Percentiles rank a stretch among this genome's conserved stretches.
Conservation (phyloP, 2,113 vertebrate species). For the Brachypodius melanocephalos region DNA sequence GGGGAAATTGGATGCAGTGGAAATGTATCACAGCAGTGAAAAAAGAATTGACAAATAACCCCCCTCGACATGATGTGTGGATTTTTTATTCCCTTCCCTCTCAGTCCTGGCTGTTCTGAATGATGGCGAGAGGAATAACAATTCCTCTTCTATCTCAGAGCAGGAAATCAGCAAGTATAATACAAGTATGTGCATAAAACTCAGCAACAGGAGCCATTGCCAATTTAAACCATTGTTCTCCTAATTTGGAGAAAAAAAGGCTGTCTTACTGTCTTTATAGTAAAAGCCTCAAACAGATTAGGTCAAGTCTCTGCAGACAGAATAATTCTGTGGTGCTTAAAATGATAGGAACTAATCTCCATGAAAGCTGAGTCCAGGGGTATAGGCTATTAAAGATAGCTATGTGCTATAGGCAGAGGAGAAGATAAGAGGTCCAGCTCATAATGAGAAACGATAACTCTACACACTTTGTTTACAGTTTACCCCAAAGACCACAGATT, state of each 20-base stretch:
- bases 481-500: conserved; percentile 76
- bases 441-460: conserved; percentile 73
- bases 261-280: conserved; percentile 31
- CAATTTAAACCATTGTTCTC: conserved; percentile 46
- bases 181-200: conserved; percentile 14
- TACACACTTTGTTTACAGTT: conserved; percentile 72
- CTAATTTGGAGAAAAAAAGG: conserved; percentile 62
- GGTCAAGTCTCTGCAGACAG: conserved; percentile 70
- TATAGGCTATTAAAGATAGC: conserved; percentile 61
- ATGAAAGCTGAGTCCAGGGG: conserved; percentile 56
- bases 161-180: conserved; percentile 45
- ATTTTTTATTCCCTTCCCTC: neutral
- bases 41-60: conserved; percentile 23
- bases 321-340: conserved; percentile 68
- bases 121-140: neutral
- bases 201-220: conserved; percentile 54
- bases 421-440: conserved; percentile 64
- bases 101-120: neutral
- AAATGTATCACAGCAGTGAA: conserved; percentile 8
- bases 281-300: conserved; percentile 65
- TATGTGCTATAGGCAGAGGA: conserved; percentile 50
- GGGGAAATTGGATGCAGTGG: conserved; percentile 17
- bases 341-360: conserved; percentile 69
- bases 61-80: neutral
- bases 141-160: neutral